phyloP scores from a whole-genome alignment of 2,113 vertebrate species.

The Poicephalus gulielmi region DNA sequence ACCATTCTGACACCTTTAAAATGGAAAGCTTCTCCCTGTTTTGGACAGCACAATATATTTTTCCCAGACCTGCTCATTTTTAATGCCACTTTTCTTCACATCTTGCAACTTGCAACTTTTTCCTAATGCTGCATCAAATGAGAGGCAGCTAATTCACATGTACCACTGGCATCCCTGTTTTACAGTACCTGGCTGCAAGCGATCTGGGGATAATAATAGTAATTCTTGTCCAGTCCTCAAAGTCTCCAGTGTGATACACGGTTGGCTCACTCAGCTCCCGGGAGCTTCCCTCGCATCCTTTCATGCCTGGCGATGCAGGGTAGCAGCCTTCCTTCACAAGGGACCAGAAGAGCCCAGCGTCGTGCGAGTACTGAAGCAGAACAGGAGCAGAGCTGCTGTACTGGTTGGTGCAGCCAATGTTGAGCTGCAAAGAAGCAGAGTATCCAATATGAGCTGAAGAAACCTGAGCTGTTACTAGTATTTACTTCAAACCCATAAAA shows the following conservation, averaged over 20 bases:
- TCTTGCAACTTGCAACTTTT: not conserved
- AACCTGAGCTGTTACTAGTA: not conserved
- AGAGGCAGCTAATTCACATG: not conserved
- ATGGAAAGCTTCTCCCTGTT: not conserved
- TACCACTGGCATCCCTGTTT: not conserved
- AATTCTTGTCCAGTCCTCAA: slow-evolving; percentile 94
- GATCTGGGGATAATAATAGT: slow-evolving; percentile 88
- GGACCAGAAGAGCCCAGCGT: slow-evolving; percentile 93
- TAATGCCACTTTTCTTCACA: not conserved
- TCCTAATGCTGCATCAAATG: not conserved
- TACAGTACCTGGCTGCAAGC: slow-evolving; percentile 87
- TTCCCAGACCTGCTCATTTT: not conserved
- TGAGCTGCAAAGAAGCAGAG: slow-evolving; percentile 77
- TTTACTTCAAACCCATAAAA: not conserved
- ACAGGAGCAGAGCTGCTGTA: slow-evolving; percentile 87
- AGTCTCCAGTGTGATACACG: slow-evolving; percentile 88
- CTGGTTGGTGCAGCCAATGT: slow-evolving; percentile 89
- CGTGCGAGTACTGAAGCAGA: slow-evolving; percentile 93
- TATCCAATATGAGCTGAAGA: rapidly evolving
- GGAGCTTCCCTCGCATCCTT: slow-evolving; percentile 89
- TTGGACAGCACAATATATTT: not conserved
- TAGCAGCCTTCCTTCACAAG: slow-evolving; percentile 93
- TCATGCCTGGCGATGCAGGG: slow-evolving; percentile 83
- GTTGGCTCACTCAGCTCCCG: slow-evolving; percentile 89
- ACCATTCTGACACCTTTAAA: not conserved